phyloP scores from a whole-genome alignment of 23 tunicate genomes.

The Aplidium turbinatum region DNA sequence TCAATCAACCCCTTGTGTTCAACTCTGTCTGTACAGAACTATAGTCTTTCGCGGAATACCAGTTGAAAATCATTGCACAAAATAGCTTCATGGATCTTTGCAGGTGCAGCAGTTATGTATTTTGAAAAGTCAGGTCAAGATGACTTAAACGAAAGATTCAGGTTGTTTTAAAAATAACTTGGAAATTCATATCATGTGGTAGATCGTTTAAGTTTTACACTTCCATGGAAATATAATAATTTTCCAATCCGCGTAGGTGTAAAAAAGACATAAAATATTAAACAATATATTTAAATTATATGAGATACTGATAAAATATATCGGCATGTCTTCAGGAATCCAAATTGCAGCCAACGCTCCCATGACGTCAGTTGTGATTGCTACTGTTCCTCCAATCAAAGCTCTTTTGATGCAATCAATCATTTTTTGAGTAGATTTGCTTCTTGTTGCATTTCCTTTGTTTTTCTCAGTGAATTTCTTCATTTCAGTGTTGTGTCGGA shows the following conservation, averaged over 20 bases:
- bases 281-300: constrained; percentile 45
- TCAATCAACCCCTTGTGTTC: too few relatives aligned
- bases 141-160: too few relatives aligned
- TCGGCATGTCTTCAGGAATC: constrained; percentile 45
- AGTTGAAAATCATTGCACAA: too few relatives aligned
- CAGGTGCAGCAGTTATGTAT: too few relatives aligned
- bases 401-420: constrained; percentile 50
- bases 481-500: constrained; percentile 40
- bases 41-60: too few relatives aligned
- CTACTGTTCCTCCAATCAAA: constrained; percentile 38
- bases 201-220: neutral
- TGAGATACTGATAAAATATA: constrained; percentile 31
- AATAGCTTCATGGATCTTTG: too few relatives aligned
- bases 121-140: too few relatives aligned
- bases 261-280: constrained; percentile 56
- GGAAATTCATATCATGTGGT: too few relatives aligned
- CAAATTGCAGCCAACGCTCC: constrained; percentile 50
- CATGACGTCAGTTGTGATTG: constrained; percentile 42
- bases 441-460: neutral
- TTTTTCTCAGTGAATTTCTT: neutral
- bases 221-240: constrained; percentile 39
- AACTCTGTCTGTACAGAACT: too few relatives aligned
- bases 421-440: constrained; percentile 16
- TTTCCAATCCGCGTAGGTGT: constrained; percentile 63
- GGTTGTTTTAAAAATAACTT: too few relatives aligned